phyloP scores from a whole-genome alignment of 2,113 vertebrate genomes.

The Seriola aureovittata region DNA sequence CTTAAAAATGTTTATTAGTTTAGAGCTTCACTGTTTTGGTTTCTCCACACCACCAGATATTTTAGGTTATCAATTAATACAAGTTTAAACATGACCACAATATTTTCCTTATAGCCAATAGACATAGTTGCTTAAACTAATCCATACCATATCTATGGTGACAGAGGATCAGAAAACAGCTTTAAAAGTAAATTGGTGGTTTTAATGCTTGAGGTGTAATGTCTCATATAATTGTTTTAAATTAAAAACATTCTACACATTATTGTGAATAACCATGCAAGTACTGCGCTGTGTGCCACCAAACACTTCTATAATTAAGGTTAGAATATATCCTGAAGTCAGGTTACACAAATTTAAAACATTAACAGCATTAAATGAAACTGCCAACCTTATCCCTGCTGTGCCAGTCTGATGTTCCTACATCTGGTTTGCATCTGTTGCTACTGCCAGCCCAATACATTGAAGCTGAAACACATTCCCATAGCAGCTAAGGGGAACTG shows the following conservation, averaged over 20 bases:
- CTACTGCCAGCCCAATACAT: background rate
- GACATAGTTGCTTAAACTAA: background rate
- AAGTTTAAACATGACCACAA: background rate
- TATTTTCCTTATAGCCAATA: background rate
- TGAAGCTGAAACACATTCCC: background rate
- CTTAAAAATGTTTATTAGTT: background rate
- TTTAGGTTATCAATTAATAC: background rate
- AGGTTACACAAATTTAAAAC: background rate
- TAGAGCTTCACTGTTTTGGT: no score
- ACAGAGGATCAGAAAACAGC: no score
- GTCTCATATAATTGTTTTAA: no score
- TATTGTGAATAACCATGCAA: background rate
- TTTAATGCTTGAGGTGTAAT: no score
- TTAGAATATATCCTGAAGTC: background rate
- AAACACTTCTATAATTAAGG: background rate
- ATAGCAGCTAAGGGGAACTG: background rate
- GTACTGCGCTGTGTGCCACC: background rate
- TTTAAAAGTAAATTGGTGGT: no score
- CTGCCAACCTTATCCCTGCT: background rate
- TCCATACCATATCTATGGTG: background rate
- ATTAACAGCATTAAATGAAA: background rate
- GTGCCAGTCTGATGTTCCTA: no score
- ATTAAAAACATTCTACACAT: background rate
- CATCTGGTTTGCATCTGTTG: background rate
- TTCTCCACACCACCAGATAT: no score